A percentile compares a stretch with the other conserved stretches of the same genome.
Evolutionary conservation across 2,113 vertebrate species (phyloP).

Genomic region (Neotragus pygmaeus): DNA sequence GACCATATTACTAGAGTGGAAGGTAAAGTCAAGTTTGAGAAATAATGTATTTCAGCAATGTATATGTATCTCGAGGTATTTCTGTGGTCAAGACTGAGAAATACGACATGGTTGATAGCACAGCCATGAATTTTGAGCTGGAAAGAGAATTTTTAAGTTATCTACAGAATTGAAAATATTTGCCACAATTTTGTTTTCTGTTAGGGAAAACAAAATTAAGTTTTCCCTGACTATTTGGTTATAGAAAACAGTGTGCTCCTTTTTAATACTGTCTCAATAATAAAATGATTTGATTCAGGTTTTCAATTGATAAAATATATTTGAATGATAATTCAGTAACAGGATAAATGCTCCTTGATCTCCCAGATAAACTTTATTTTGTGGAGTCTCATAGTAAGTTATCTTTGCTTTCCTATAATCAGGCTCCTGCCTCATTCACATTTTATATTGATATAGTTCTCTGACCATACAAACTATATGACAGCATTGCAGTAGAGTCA

Average conservation of each 20-base stretch:
- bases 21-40: constrained; percentile 10
- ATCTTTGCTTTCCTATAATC: constrained; percentile 19
- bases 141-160: background rate
- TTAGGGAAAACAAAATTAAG: background rate
- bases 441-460: background rate
- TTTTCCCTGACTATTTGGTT: background rate
- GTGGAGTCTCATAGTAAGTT: background rate
- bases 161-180: background rate
- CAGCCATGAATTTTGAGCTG: background rate
- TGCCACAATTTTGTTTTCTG: background rate
- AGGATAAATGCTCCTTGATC: background rate
- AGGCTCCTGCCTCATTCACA: background rate
- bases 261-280: constrained; percentile 1
- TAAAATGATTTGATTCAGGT: constrained; percentile 34
- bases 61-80: background rate
- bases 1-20: background rate
- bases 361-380: background rate
- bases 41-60: background rate
- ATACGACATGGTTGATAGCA: background rate
- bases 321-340: background rate
- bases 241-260: background rate
- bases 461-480: background rate
- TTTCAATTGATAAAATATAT: constrained; percentile 53
- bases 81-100: constrained; percentile 1
- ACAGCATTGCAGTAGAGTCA: background rate